A percentile compares a stretch with the other conserved stretches of the same genome.
Evolutionary conservation across 2,113 vertebrate genomes (phyloP).

Genomic region (Herpetotheres cachinnans): DNA sequence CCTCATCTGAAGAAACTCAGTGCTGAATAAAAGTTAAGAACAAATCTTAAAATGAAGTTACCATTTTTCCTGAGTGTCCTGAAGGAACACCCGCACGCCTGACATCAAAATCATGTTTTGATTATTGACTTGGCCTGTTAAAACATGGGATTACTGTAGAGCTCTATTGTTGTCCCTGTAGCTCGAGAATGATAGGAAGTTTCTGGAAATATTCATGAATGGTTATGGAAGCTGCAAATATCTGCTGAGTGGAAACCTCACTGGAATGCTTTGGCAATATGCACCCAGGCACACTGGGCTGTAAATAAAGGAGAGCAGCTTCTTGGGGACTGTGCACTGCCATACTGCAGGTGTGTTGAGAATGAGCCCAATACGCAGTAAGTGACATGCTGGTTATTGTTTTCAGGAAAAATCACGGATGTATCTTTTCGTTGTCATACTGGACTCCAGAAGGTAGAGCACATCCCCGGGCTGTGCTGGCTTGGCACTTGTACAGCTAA

Average conservation of each 20-base stretch:
- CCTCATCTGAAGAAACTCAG: not conserved
- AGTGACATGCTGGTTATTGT: not conserved
- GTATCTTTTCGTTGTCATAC: not conserved
- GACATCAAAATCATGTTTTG: not conserved
- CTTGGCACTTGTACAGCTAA: not conserved
- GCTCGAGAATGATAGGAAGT: not conserved
- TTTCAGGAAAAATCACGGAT: not conserved
- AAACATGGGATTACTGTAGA: not conserved
- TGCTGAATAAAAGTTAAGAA: not conserved
- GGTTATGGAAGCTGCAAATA: not conserved
- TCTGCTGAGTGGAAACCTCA: not conserved
- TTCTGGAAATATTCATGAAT: not conserved
- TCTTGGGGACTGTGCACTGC: not conserved
- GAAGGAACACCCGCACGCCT: fast-evolving
- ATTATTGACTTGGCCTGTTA: not conserved
- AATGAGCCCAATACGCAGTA: not conserved
- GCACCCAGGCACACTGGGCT: not conserved
- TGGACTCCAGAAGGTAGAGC: not conserved
- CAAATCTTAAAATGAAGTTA: not conserved
- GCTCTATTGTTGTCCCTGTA: not conserved
- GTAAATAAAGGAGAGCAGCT: not conserved
- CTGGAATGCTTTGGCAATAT: not conserved
- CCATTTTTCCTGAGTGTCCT: not conserved
- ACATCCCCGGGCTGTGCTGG: not conserved
- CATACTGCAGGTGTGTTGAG: not conserved